These are phyloP conservation scores for Crossoptilon crossoptilon DNA, from an alignment of 2,797 vertebrate species.

Conservation along the genomic window DNA sequence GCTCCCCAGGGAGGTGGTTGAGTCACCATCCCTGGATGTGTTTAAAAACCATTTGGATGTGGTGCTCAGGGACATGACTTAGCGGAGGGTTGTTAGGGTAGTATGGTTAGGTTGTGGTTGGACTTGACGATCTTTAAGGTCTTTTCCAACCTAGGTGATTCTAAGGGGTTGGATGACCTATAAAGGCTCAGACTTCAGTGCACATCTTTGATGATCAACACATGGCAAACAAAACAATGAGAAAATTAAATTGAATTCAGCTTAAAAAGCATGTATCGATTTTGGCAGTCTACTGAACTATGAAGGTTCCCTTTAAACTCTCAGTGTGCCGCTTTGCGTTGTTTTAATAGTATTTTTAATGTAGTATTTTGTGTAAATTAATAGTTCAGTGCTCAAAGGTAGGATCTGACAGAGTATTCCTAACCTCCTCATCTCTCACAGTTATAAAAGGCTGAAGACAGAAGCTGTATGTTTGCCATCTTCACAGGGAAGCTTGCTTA, in stretches of 20 bases:
- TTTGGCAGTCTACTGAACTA: slow-evolving; percentile 29
- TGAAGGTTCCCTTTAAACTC: slow-evolving; percentile 40
- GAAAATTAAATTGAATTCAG: slow-evolving; percentile 33
- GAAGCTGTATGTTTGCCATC: slow-evolving; percentile 6
- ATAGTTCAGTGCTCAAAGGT: slow-evolving; percentile 31
- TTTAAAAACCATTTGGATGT: too few relatives aligned
- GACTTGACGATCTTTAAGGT: too few relatives aligned
- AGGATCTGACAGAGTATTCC: not conserved
- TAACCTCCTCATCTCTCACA: slow-evolving; percentile 7
- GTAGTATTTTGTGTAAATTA: slow-evolving; percentile 49
- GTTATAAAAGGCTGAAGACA: slow-evolving; percentile 43
- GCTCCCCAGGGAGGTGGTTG: too few relatives aligned
- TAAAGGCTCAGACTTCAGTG: not conserved
- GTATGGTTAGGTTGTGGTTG: too few relatives aligned
- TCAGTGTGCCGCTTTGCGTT: slow-evolving; percentile 15
- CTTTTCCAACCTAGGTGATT: too few relatives aligned
- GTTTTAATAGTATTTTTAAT: slow-evolving; percentile 50
- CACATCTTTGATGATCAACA: not conserved
- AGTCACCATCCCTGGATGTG: too few relatives aligned
- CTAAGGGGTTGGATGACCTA: not conserved
- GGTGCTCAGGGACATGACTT: too few relatives aligned
- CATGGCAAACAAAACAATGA: slow-evolving; percentile 7
- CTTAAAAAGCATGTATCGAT: slow-evolving; percentile 19
- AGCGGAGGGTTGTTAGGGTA: too few relatives aligned
- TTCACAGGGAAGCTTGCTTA: slow-evolving; percentile 27